Conservation (phyloP, 2,888 invertebrate genomes). For the Shargacucullia verbasci region DNA sequence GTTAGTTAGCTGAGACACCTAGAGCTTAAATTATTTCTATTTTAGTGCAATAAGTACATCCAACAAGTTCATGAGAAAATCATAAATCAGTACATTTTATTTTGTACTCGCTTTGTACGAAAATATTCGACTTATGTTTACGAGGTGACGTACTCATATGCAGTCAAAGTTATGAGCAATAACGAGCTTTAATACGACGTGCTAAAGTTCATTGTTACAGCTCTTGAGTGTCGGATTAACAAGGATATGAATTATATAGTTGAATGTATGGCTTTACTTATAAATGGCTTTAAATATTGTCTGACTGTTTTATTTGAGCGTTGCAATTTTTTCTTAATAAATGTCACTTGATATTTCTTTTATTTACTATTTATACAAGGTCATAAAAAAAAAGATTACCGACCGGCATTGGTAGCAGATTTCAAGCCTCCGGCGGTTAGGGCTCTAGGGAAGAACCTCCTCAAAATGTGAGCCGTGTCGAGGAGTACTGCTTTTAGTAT, state of each 20-base stretch:
- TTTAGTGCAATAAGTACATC: conserved; percentile 28
- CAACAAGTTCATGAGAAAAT: conserved; percentile 40
- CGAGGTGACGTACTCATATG: conserved; percentile 33
- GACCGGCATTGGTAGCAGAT: too few species aligned
- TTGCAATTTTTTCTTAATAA: background rate
- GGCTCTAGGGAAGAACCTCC: too few species aligned
- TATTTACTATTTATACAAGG: too few species aligned
- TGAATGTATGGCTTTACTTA: conserved; percentile 22
- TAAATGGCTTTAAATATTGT: conserved; percentile 24
- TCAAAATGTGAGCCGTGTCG: too few species aligned
- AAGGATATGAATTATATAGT: conserved; percentile 35
- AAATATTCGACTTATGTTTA: conserved; percentile 46
- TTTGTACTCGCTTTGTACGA: conserved; percentile 44
- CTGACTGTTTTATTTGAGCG: background rate
- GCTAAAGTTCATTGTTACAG: conserved; percentile 29
- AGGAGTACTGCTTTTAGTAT: too few species aligned
- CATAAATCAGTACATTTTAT: conserved; percentile 51
- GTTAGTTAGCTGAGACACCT: background rate
- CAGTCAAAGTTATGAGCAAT: conserved; percentile 31
- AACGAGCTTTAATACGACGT: conserved; percentile 36
- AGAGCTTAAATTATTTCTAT: conserved; percentile 8
- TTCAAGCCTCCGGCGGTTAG: too few species aligned
- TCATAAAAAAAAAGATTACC: too few species aligned
- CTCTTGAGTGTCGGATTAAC: conserved; percentile 20
- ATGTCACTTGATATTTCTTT: background rate